Conservation (phyloP, 2,113 vertebrate genomes). For the Natator depressus region DNA sequence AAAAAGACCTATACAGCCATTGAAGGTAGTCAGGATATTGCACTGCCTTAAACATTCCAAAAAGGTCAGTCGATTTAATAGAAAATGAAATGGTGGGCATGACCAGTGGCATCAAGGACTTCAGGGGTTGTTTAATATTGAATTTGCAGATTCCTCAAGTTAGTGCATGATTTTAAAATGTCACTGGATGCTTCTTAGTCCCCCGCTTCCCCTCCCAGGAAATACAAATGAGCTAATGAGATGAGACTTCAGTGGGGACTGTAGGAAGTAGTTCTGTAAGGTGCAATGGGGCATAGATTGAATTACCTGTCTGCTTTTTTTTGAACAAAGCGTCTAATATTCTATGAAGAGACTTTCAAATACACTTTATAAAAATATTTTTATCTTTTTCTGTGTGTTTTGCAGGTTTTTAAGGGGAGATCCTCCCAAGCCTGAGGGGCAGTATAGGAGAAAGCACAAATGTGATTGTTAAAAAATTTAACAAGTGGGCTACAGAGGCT, state of each 20-base stretch:
- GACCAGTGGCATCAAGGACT: too few species aligned
- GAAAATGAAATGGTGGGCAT: too few species aligned
- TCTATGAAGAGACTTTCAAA: neutral
- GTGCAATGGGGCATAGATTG: neutral
- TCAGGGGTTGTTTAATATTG: too few species aligned
- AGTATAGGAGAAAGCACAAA: neutral
- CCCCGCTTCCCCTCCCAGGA: neutral
- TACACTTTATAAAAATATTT: neutral
- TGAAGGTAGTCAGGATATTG: neutral
- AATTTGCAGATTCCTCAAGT: too few species aligned
- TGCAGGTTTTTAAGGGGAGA: neutral
- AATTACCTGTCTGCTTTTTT: neutral
- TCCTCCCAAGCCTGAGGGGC: neutral
- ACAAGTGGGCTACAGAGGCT: neutral
- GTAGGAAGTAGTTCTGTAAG: neutral
- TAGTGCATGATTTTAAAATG: neutral
- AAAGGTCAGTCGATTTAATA: neutral
- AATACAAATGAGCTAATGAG: neutral
- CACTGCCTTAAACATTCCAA: neutral
- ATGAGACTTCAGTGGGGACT: neutral
- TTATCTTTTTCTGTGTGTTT: neutral
- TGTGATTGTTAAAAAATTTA: neutral
- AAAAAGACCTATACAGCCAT: neutral
- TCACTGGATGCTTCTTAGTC: neutral
- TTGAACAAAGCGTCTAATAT: neutral